Percentiles rank a stretch among this genome's conserved stretches.
Conservation (phyloP, 2,113 vertebrate genomes). For the Natator depressus region DNA sequence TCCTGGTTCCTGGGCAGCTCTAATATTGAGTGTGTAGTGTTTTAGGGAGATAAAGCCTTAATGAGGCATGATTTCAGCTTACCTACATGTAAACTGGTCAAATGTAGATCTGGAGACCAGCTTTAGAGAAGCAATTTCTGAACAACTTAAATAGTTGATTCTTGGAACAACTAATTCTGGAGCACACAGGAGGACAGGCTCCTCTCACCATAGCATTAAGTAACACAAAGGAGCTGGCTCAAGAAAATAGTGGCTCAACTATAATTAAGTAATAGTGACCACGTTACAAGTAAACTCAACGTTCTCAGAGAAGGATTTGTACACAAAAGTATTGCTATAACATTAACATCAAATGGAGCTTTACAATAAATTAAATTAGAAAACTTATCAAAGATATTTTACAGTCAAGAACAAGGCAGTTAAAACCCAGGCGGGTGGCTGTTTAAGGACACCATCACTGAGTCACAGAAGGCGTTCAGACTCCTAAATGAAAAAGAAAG, state of each 20-base stretch:
- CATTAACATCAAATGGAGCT: neutral
- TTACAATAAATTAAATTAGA: neutral
- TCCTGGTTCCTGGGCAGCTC: neutral
- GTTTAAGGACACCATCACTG: neutral
- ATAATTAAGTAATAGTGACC: neutral
- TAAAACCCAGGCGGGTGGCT: neutral
- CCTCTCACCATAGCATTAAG: neutral
- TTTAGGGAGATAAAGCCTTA: neutral
- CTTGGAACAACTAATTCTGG: neutral
- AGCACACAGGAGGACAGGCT: neutral
- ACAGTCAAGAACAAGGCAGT: neutral
- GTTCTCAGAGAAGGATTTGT: neutral
- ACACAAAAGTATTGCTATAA: neutral
- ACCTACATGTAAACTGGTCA: neutral
- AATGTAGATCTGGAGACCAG: neutral
- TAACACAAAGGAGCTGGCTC: neutral
- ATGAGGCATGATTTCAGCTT: neutral
- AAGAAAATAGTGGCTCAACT: fast-evolving
- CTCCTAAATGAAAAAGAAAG: neutral
- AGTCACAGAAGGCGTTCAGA: neutral
- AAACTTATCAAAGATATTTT: neutral
- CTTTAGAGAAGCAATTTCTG: neutral
- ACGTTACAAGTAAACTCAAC: neutral
- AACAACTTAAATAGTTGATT: fast-evolving
- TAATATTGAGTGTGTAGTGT: neutral